Percentiles rank a stretch among this genome's conserved stretches.
Conservation (phyloP, 2,113 vertebrate species). For the Nesogale talazaci region DNA sequence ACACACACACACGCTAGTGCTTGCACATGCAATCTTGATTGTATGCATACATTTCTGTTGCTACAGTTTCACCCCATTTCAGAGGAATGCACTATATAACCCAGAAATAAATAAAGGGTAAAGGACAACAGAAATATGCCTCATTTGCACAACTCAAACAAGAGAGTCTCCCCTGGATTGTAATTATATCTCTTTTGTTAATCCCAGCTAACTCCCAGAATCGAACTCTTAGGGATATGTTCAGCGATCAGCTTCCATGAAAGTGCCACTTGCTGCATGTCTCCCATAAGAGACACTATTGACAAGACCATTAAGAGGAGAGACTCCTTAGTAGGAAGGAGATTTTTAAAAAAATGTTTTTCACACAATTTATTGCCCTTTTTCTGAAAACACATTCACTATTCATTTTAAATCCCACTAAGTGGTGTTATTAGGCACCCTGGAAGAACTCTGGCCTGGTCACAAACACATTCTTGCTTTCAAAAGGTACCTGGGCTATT, state of each 20-base stretch:
- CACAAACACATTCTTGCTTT: neutral
- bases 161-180: slow-evolving; percentile 6
- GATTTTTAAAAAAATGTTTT: neutral
- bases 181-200: slow-evolving; percentile 58
- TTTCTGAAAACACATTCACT: slow-evolving; percentile 55
- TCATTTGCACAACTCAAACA: slow-evolving; percentile 52
- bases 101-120: slow-evolving; percentile 51
- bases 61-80: slow-evolving; percentile 50
- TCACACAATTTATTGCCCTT: slow-evolving; percentile 30
- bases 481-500: neutral
- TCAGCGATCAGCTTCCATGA: slow-evolving; percentile 46
- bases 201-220: slow-evolving; percentile 55
- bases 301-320: slow-evolving; percentile 50
- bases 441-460: neutral
- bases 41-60: slow-evolving; percentile 29
- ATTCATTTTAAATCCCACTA: neutral
- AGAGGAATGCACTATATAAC: slow-evolving; percentile 46
- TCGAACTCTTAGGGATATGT: neutral
- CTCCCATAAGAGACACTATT: slow-evolving; percentile 46
- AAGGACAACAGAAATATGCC: slow-evolving; percentile 52
- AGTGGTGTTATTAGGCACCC: slow-evolving; percentile 15
- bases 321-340: slow-evolving; percentile 43
- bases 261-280: slow-evolving; percentile 42
- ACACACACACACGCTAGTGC: no score
- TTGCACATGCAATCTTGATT: no score